phyloP scores from a whole-genome alignment of 2,113 vertebrate genomes.

The Rhinolophus sinicus region DNA sequence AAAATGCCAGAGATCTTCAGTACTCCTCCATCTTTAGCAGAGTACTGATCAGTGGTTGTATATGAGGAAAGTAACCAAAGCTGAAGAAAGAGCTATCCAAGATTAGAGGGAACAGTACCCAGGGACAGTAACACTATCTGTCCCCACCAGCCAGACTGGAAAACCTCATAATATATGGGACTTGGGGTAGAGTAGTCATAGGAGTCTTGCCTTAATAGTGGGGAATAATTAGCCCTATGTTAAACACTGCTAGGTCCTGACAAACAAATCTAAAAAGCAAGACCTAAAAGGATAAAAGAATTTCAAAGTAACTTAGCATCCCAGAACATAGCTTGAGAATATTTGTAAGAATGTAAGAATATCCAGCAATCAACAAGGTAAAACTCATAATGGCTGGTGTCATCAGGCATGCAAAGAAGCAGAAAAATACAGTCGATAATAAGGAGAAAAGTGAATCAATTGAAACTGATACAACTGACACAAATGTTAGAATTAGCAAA shows the following conservation, averaged over 20 bases:
- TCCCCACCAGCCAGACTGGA: no score
- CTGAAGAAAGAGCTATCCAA: no score
- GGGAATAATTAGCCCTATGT: background rate
- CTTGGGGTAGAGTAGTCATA: background rate
- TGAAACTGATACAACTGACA: background rate
- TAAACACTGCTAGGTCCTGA: background rate
- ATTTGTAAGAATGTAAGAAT: background rate
- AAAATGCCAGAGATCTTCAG: no score
- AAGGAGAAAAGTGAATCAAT: background rate
- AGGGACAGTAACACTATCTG: no score
- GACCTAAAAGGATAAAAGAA: background rate
- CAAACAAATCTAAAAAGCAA: background rate
- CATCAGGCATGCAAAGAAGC: background rate
- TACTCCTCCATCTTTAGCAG: no score
- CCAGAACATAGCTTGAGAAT: background rate
- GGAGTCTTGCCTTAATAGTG: background rate
- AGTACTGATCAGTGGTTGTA: no score
- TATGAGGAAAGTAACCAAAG: no score
- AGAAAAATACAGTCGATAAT: background rate
- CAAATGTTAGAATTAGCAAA: background rate
- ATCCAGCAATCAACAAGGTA: background rate
- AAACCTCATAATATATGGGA: no score
- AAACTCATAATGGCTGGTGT: background rate
- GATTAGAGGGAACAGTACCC: no score
- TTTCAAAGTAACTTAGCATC: background rate